phyloP scores from a whole-genome alignment of 2,888 invertebrate genomes.

The Plagodis dolabraria region DNA sequence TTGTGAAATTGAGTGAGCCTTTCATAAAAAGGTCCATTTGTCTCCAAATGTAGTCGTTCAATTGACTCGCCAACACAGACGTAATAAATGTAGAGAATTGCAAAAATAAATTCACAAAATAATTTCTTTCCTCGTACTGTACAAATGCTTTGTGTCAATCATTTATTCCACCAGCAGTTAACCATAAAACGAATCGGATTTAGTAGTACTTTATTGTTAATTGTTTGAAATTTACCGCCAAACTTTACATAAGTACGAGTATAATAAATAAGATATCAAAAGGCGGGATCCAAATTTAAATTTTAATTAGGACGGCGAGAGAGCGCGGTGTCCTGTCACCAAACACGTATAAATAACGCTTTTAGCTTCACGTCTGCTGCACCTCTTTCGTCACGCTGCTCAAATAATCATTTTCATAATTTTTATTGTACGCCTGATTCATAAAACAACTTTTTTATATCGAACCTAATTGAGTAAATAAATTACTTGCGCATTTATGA shows the following conservation, averaged over 20 bases:
- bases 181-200: slow-evolving; percentile 25
- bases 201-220: slow-evolving; percentile 30
- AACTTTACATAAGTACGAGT: slow-evolving; percentile 37
- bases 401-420: slow-evolving; percentile 43
- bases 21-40: slow-evolving; percentile 10
- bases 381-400: slow-evolving; percentile 32
- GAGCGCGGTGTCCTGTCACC: slow-evolving; percentile 60
- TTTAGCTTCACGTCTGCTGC: slow-evolving; percentile 50
- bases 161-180: slow-evolving; percentile 29
- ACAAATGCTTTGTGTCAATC: slow-evolving; percentile 28
- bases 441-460: slow-evolving; percentile 6
- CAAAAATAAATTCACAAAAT: slow-evolving; percentile 29
- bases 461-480: slow-evolving; percentile 9
- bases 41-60: slow-evolving; percentile 3
- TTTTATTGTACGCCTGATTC: slow-evolving; percentile 28
- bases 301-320: slow-evolving; percentile 70
- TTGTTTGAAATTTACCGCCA: slow-evolving; percentile 23
- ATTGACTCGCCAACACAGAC: neutral
- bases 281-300: slow-evolving; percentile 66
- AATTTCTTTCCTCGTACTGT: slow-evolving; percentile 31
- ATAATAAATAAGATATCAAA: slow-evolving; percentile 49
- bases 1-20: slow-evolving; percentile 14
- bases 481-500: neutral
- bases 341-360: slow-evolving; percentile 69
- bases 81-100: neutral